phyloP scores from a whole-genome alignment of 2,797 vertebrate genomes.

The Carcharodon carcharias region DNA sequence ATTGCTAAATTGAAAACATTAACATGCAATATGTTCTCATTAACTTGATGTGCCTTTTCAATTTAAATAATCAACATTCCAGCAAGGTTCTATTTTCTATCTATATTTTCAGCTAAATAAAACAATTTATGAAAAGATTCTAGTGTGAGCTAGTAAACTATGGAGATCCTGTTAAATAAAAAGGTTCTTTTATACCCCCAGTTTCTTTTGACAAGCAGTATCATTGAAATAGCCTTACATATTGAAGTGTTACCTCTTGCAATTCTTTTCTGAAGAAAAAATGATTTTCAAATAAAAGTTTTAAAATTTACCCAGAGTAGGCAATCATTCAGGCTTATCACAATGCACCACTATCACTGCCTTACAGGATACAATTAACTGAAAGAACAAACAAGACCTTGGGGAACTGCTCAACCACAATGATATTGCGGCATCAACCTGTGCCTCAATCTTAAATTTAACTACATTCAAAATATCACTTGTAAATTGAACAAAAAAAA shows the following conservation, averaged over 20 bases:
- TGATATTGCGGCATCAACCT: conserved; percentile 57
- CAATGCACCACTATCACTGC: neutral
- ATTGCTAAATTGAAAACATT: neutral
- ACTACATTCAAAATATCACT: conserved; percentile 51
- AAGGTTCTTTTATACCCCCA: neutral
- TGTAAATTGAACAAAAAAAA: conserved; percentile 57
- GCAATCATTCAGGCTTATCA: neutral
- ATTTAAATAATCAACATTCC: neutral
- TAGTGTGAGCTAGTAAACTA: neutral
- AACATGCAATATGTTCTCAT: neutral
- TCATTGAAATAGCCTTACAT: neutral
- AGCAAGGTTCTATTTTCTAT: neutral
- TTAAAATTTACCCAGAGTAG: neutral
- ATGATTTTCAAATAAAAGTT: neutral
- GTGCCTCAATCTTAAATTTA: conserved; percentile 55
- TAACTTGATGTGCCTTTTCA: neutral
- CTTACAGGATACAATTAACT: conserved; percentile 58
- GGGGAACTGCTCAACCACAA: conserved; percentile 57
- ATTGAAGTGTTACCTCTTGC: neutral
- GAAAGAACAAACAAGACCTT: conserved; percentile 56
- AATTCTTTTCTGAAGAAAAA: neutral
- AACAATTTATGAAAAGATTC: neutral
- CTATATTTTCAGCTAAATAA: neutral
- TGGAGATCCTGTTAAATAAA: neutral
- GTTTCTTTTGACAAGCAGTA: neutral